phyloP scores from a whole-genome alignment of 2,797 vertebrate species.

The Thamnophis elegans region DNA sequence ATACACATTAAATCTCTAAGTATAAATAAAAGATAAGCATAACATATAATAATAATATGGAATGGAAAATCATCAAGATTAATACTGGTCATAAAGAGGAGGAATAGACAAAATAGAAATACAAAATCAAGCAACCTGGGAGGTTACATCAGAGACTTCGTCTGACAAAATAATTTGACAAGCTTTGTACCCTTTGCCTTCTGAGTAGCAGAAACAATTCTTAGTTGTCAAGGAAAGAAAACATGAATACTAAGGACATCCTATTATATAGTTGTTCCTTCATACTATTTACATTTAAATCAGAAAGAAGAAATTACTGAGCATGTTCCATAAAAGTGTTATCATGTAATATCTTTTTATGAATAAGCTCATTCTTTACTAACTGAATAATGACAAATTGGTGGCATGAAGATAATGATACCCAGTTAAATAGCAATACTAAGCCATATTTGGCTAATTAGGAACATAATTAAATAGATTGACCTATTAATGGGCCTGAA shows the following conservation, averaged over 20 bases:
- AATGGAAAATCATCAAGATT: not conserved
- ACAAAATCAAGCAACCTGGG: not conserved
- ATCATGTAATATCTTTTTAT: not conserved
- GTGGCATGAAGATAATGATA: not conserved
- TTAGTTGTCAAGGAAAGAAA: not conserved
- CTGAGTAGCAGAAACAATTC: not conserved
- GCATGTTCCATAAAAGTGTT: not conserved
- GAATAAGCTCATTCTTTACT: not conserved
- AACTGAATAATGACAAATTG: not conserved
- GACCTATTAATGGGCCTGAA: not conserved
- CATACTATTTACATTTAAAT: not conserved
- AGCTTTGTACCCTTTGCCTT: not conserved
- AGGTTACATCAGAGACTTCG: not conserved
- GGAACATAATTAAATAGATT: not conserved
- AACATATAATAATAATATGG: not conserved
- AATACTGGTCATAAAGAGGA: not conserved
- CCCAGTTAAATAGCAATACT: not conserved
- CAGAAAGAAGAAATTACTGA: not conserved
- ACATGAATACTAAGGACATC: not conserved
- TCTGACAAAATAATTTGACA: not conserved
- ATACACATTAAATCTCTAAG: not conserved
- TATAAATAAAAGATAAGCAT: not conserved
- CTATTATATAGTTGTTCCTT: not conserved
- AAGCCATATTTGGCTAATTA: not conserved
- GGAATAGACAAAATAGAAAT: not conserved